Percentiles rank a stretch among this genome's conserved stretches.
phyloP scores from a whole-genome alignment of 30 jellyfish, hydroid and myxozoan species.

The Chrysaora quinquecirrha region DNA sequence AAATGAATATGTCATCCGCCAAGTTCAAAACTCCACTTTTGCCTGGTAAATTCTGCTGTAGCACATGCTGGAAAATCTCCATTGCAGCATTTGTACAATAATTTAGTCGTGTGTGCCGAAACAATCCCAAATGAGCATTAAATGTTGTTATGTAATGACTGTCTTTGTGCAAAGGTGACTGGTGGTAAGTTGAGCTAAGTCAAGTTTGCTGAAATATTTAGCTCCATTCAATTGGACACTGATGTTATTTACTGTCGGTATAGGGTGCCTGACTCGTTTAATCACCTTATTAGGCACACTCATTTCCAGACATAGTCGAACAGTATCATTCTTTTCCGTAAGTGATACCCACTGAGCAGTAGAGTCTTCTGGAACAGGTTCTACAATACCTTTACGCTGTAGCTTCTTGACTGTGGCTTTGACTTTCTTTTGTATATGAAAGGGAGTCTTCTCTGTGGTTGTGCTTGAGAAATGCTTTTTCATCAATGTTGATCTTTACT shows the following conservation, averaged over 20 bases:
- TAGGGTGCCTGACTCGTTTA: conserved; percentile 13
- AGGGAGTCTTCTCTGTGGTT: neutral
- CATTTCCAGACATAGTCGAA: no score
- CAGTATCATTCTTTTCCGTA: no score
- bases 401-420: neutral
- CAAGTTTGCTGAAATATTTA: conserved; percentile 36
- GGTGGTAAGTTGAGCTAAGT: conserved; percentile 35
- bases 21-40: conserved; percentile 22
- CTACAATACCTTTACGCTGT: conserved; percentile 5
- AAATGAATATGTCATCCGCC: conserved; percentile 52
- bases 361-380: conserved; percentile 13
- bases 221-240: no score
- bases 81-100: no score
- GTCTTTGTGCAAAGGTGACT: conserved; percentile 16
- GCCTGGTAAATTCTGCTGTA: conserved; percentile 22
- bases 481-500: conserved; percentile 7
- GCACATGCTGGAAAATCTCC: conserved; percentile 40
- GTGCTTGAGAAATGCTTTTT: conserved; percentile 14
- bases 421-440: neutral
- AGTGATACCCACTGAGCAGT: no score
- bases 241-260: no score
- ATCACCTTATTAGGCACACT: no score
- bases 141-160: conserved; percentile 36
- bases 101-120: no score
- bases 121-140: no score